Base-by-base conservation (phyloP, 2,797 vertebrate genomes). In the Lacerta bilineata region DNA sequence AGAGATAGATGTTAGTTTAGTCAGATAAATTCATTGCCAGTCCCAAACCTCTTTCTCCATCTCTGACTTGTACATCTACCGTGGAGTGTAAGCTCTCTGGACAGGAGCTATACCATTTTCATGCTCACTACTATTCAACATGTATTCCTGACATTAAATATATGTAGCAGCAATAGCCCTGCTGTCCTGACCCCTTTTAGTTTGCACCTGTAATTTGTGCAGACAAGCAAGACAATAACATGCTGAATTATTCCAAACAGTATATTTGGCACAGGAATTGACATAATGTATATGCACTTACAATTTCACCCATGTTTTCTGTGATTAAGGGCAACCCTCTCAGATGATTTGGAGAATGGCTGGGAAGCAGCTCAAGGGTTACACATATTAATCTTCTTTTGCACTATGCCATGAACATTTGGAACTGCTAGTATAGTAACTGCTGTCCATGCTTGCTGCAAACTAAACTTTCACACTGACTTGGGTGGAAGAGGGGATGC, bases 311-410 rank as follows among this genome's bases (percentile, higher is more conserved):
- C 33, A 83, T 72, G 33, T 77, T 64, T 27, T 5, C 9, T 50
- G 80, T 4, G 5, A 84, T 80, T 80, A 92, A 41, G 8, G 3
- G 0, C 81, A n/a, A 91, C 11, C 15, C 84, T 86, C 89, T 71
- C 41, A 87, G 78, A 18, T 81, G 64, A 43, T 68, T 69, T 25
- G 18, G 39, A 15, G 1, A 69, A 86, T 3, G 50, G 81, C 59
- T 59, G 91, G 80, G 84, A 91, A 91, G 80, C 81, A 91, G 3
- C 0, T 69, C 80, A 91, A 88, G 29, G 23, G 87, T 80, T 81
- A 83, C 5, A 72, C 11, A 74, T 29, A 39, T 50, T 77, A 8
- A 17, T 81, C 80, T 85, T 55, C 25, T 33, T 84, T 80, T 80
- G 69, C 27, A 41, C 39, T 41, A 23, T 72, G 8, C 18, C 50